Evolutionary conservation across 2,888 invertebrate species (phyloP), one percentile per base, ranked within the genome.

Genomic region (Leistus spinibarbis): DNA sequence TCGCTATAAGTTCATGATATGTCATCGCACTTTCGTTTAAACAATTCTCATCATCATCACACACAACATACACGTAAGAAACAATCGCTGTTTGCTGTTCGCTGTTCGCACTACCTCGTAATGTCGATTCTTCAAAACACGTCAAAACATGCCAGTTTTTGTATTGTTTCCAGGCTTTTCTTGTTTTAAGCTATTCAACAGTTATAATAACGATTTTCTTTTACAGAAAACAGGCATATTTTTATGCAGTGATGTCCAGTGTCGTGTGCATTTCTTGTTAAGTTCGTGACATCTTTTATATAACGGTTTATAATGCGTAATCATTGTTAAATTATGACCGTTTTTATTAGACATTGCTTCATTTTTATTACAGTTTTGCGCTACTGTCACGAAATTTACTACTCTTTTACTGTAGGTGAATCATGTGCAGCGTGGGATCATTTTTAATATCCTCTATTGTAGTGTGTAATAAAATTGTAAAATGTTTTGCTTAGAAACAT

Each of bases 241-340:
- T 40, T 40, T n/a, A n/a, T n/a, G n/a, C 40, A 40, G 5, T 40
- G 40, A 10, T 40, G 10, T 40, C 7, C 13, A 40, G 40, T 40
- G 40, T 40, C n/a, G n/a, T n/a, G n/a, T n/a, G n/a, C n/a, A n/a
- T n/a, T n/a, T n/a, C n/a, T n/a, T n/a, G 5, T 40, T 10, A 7
- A 40, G 40, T 60, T 60, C 60, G 60, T 19, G 60, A 60, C 60
- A 22, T 60, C 60, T 20, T 40, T 67, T 67, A 54, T 54, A 54
- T 67, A 67, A 67, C 67, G 67, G 67, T 67, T 54, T 23, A 67
- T 67, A 67, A 67, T 54, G 23, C 54, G 9, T 54, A 67, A 67
- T 67, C 67, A 54, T 40, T 54, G 67, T 67, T 54, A 54, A 67
- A 67, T 67, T 67, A 67, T 54, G 22, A 17, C 60, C 20, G n/a